Percentiles rank a stretch among this genome's conserved stretches.
Evolutionary conservation across 92 coral and sea anemone species (phyloP).

Genomic region (Blastomussa wellsi): DNA sequence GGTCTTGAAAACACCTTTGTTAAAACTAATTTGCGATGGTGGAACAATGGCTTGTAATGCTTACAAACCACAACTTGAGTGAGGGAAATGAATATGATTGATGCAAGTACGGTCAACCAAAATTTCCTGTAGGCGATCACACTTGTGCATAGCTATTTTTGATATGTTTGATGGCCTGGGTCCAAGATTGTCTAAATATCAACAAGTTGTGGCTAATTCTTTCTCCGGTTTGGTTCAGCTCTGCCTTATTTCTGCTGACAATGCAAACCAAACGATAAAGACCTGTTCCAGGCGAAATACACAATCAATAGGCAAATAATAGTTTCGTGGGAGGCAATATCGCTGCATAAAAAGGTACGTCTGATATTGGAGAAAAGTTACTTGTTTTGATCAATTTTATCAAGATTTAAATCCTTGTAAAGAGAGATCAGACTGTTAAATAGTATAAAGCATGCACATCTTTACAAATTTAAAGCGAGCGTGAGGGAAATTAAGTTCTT

Average conservation of each 20-base stretch:
- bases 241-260: slow-evolving; percentile 3
- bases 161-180: slow-evolving; percentile 5
- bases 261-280: slow-evolving; percentile 4
- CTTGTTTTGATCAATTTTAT: too few species aligned
- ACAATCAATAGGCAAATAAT: neutral
- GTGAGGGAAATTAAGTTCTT: neutral
- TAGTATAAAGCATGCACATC: neutral
- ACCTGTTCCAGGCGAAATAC: neutral
- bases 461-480: neutral
- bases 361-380: neutral
- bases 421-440: neutral
- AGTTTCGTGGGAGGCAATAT: slow-evolving; percentile 3
- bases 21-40: neutral
- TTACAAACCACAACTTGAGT: neutral
- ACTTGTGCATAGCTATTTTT: neutral
- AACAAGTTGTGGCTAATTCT: slow-evolving; percentile 11
- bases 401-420: neutral
- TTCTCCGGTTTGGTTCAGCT: neutral
- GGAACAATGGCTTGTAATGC: neutral
- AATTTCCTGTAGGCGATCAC: slow-evolving; percentile 4
- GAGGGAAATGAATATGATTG: neutral
- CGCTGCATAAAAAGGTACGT: slow-evolving; percentile 31
- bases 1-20: neutral
- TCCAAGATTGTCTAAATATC: slow-evolving; percentile 23
- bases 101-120: neutral